A percentile compares a stretch with the other conserved stretches of the same genome.
Evolutionary conservation across 1,140 invertebrate genomes (phyloP).

Genomic region (Zaprionus ornatus): DNA sequence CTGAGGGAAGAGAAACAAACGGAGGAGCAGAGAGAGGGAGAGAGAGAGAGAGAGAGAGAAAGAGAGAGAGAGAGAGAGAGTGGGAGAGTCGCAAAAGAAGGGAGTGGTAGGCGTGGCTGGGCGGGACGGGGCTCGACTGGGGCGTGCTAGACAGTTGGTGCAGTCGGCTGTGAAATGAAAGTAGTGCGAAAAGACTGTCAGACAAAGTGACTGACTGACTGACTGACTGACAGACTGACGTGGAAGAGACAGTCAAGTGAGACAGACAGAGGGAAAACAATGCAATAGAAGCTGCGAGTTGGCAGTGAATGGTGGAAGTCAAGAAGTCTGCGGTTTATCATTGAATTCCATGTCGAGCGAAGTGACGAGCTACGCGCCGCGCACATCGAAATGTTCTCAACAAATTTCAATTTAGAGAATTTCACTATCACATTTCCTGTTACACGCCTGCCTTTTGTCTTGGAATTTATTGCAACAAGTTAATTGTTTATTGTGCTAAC

Average conservation of each 20-base stretch:
- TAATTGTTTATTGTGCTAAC: conserved; percentile 67
- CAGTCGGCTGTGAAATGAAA: conserved; percentile 70
- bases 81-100: neutral
- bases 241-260: neutral
- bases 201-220: neutral
- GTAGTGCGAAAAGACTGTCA: conserved; percentile 42
- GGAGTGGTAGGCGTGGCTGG: neutral
- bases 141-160: conserved; percentile 8
- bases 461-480: conserved; percentile 53
- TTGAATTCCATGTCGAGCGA: conserved; percentile 37
- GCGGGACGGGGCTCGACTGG: neutral
- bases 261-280: conserved; percentile 23
- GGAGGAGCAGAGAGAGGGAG: neutral
- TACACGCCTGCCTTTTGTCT: conserved; percentile 30
- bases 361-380: conserved; percentile 18
- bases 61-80: neutral
- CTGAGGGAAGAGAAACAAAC: neutral
- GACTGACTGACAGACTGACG: neutral
- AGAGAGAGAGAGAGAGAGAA: neutral
- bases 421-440: conserved; percentile 62
- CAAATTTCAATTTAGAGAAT: conserved; percentile 54
- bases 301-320: conserved; percentile 20
- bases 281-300: conserved; percentile 16
- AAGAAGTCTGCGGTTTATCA: conserved; percentile 57
- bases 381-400: conserved; percentile 56